phyloP scores from a whole-genome alignment of 2,113 vertebrate species.

The Pao palembangensis region DNA sequence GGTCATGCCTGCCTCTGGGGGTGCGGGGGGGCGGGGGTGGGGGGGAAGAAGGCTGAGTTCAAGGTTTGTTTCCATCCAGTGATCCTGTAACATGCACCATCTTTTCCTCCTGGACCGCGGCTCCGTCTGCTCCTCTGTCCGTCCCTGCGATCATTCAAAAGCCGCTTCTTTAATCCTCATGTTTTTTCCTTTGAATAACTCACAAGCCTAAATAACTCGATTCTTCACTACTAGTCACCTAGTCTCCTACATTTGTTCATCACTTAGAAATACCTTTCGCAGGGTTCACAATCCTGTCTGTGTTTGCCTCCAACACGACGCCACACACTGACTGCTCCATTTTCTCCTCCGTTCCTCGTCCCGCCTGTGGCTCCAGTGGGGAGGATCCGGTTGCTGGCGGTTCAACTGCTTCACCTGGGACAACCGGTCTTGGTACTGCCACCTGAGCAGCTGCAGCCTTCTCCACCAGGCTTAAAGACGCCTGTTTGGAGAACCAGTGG shows the following conservation, averaged over 20 bases:
- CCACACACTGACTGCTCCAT: slow-evolving; percentile 52
- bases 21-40: slow-evolving; percentile 14
- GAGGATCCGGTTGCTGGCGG: slow-evolving; percentile 34
- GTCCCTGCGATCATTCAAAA: slow-evolving; percentile 48
- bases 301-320: slow-evolving; percentile 17
- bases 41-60: too few species aligned
- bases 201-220: background rate
- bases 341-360: slow-evolving; percentile 53
- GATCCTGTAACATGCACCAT: slow-evolving; percentile 56
- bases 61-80: slow-evolving; percentile 58
- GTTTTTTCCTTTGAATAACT: background rate
- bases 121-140: slow-evolving; percentile 50
- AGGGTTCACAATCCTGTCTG: slow-evolving; percentile 36
- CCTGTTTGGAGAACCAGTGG: slow-evolving; percentile 80
- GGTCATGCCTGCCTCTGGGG: slow-evolving; percentile 38
- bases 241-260: background rate
- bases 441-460: slow-evolving; percentile 6
- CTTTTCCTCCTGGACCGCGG: slow-evolving; percentile 39
- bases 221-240: background rate
- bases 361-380: slow-evolving; percentile 44
- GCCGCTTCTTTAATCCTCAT: background rate
- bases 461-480: slow-evolving; percentile 12
- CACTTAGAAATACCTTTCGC: slow-evolving; percentile 52
- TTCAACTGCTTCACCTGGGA: slow-evolving; percentile 17
- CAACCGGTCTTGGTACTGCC: slow-evolving; percentile 6